Evolutionary conservation across 1,140 invertebrate genomes (phyloP).

Genomic region (Anadara kagoshimensis): DNA sequence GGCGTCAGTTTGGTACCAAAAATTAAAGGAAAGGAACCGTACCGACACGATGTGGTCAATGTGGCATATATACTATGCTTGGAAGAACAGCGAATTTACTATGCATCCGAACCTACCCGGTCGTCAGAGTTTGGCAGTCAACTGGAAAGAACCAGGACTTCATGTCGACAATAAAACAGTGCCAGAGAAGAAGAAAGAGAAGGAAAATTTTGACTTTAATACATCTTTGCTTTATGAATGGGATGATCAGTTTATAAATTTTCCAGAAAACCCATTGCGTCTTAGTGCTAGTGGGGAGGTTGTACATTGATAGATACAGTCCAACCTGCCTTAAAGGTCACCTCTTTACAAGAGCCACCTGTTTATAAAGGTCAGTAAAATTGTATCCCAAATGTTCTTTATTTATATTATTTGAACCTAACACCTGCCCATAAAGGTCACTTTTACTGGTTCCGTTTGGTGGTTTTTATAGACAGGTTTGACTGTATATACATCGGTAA

Average conservation of each 20-base stretch:
- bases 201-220: too few species aligned
- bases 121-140: neutral
- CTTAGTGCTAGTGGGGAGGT: neutral
- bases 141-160: constrained; percentile 11
- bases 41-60: constrained; percentile 56
- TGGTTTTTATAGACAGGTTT: too few species aligned
- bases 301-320: neutral
- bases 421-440: too few species aligned
- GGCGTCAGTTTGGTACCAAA: constrained; percentile 43
- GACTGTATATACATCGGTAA: too few species aligned
- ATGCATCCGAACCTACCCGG: constrained; percentile 24
- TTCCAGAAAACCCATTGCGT: neutral
- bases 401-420: too few species aligned
- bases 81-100: constrained; percentile 36
- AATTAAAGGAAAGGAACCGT: constrained; percentile 22
- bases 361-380: too few species aligned
- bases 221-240: neutral
- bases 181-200: neutral
- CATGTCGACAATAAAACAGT: neutral
- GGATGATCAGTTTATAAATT: neutral
- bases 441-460: too few species aligned
- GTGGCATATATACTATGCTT: constrained; percentile 56
- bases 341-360: too few species aligned
- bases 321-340: too few species aligned
- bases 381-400: too few species aligned